Evolutionary conservation across 2,113 vertebrate genomes (phyloP), one percentile per base, ranked within the genome.

Genomic region (Lepus americanus): DNA sequence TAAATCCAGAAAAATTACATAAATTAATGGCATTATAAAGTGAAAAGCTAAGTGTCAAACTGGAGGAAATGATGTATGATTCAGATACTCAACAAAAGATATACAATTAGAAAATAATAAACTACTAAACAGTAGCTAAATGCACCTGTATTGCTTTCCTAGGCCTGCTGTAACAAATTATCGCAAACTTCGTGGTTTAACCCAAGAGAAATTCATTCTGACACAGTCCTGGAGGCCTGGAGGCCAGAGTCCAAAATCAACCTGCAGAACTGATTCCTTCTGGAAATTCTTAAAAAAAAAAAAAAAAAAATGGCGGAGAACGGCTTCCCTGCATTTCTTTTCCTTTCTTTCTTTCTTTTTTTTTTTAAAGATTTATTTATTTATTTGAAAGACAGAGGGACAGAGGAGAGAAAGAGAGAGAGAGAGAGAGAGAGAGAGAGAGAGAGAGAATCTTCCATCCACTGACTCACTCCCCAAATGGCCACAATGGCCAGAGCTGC

Each of bases 191-290:
- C 29, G 44, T 81, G n/a, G 44, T 53, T 90, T 76, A n/a, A 95
- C 91, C 76, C 33, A 61, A 20, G 69, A 90, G 83, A 87, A 67
- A 67, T 33, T 25, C 81, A 74, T 33, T 53, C 14, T 86, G 27
- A n/a, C n/a, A 90, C 2, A 61, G 29, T 67, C 80, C 27, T 49
- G 3, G 67, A 44, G 44, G 44, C 6, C 44, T 44, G 44, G 44
- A 76, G 29, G 33, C 49, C 29, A n/a, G 77, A 36, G 84, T 87
- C 25, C 66, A 79, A 79, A 79, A 85, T 85, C 33, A 94, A 59
- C 36, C 49, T 49, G 55, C 22, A 61, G 14, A 25, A 22, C 69
- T 61, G 25, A 39, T 31, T 76, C 14, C 44, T 53, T 83, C 27
- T 39, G 61, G 51, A 25, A 31, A 16, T n/a, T 66, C 9, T 44